Evolutionary conservation across 2,113 vertebrate genomes (phyloP).

Genomic region (Apeltes quadracus): DNA sequence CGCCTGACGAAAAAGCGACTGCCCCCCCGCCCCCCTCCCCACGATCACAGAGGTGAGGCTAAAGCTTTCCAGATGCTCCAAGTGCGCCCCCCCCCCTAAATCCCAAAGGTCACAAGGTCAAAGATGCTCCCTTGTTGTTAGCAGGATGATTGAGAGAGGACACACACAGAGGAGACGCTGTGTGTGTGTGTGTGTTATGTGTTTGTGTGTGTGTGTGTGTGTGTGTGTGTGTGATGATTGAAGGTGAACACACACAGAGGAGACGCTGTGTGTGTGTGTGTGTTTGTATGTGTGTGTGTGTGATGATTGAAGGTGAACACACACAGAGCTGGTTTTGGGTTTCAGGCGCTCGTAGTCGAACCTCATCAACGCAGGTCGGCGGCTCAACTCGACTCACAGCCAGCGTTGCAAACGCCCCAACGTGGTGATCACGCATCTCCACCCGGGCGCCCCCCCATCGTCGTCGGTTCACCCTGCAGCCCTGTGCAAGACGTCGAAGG

Average conservation of each 20-base stretch:
- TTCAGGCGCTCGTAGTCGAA: slow-evolving; percentile 58
- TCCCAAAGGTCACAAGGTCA: slow-evolving; percentile 53
- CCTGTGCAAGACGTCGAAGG: too few species aligned
- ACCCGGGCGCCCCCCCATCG: neutral
- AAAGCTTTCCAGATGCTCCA: slow-evolving; percentile 71
- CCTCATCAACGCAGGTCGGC: slow-evolving; percentile 44
- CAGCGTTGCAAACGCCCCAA: neutral
- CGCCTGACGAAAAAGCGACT: slow-evolving; percentile 40
- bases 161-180: neutral
- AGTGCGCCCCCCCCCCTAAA: slow-evolving; percentile 31
- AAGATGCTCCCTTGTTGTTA: slow-evolving; percentile 30
- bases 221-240: neutral
- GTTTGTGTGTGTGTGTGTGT: neutral
- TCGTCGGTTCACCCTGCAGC: too few species aligned
- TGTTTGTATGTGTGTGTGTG: neutral
- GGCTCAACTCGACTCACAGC: neutral
- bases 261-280: neutral
- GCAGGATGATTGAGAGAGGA: slow-evolving; percentile 27
- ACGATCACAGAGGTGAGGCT: slow-evolving; percentile 53
- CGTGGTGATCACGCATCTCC: neutral
- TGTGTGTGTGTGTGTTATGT: neutral
- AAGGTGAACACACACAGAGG: slow-evolving; percentile 3
- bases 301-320: slow-evolving; percentile 53
- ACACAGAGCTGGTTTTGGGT: slow-evolving; percentile 47
- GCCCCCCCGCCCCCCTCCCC: slow-evolving; percentile 29